These are phyloP conservation scores for Amphiprion ocellaris DNA, from an alignment of 2,113 vertebrate genomes.

Conservation along the genomic window DNA sequence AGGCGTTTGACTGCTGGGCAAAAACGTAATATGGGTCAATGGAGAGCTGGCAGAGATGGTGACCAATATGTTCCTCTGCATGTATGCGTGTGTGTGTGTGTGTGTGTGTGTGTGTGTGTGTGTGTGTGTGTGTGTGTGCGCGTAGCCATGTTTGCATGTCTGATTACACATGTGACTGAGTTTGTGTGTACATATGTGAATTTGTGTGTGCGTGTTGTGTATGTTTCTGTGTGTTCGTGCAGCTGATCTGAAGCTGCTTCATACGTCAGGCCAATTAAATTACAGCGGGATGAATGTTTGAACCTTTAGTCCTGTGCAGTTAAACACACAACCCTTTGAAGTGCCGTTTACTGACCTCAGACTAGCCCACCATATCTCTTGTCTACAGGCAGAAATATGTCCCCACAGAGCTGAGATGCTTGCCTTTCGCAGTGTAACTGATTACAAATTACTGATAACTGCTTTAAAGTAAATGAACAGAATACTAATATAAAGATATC, in stretches of 20 bases:
- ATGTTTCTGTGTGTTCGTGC: background rate
- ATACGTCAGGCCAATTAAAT: slow-evolving; percentile 33
- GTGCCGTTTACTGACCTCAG: slow-evolving; percentile 49
- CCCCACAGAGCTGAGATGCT: background rate
- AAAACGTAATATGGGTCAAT: slow-evolving; percentile 72
- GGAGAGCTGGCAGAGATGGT: slow-evolving; percentile 63
- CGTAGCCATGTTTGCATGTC: background rate
- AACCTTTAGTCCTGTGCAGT: slow-evolving; percentile 37
- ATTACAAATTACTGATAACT: background rate
- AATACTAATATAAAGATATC: no score
- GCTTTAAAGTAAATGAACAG: no score
- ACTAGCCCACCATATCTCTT: slow-evolving; percentile 31
- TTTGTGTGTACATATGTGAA: slow-evolving; percentile 6
- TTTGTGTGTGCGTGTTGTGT: background rate
- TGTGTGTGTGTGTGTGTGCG: background rate
- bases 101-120: slow-evolving; percentile 15
- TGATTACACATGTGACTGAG: slow-evolving; percentile 23
- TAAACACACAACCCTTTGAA: slow-evolving; percentile 46
- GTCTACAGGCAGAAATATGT: background rate
- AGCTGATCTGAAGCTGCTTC: slow-evolving; percentile 20
- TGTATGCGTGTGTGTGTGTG: slow-evolving; percentile 30
- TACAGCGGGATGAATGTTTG: slow-evolving; percentile 42
- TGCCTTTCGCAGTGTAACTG: background rate
- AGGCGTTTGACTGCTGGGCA: slow-evolving; percentile 54
- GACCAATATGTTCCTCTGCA: slow-evolving; percentile 49